Evolutionary conservation across 2,797 vertebrate species (phyloP), one percentile per base, ranked within the genome.

Genomic region (Coendou prehensilis): DNA sequence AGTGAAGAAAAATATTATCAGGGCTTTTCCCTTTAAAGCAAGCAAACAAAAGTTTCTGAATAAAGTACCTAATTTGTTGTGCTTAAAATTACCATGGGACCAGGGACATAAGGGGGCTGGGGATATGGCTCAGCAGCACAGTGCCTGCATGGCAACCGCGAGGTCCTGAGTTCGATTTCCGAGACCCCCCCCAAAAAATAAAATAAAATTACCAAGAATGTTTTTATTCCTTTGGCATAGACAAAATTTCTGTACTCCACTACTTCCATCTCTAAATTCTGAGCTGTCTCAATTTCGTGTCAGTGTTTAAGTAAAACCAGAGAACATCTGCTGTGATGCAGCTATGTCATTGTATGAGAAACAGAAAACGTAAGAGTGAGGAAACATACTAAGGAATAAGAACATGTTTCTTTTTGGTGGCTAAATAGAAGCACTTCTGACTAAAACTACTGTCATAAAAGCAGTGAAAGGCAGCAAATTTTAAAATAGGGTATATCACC

Each of bases 261-360:
- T 98, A 97, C 98, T 98, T 98, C 98, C 95, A 93, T 96, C 94
- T 98, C 95, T 98, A 83, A 98, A 98, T 97, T 98, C 93, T 98
- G 97, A 98, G 90, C 97, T 98, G 92, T 98, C 95, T 98, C 91
- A 97, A 75, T 98, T 98, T 97, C 98, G 96, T 97, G 98, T 98
- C 97, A 98, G 98, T 97, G 97, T 98, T 69, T 37, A 71, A 71
- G n/a, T 71, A 37, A 97, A 97, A 97, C 98, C 96, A 97, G 97
- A 97, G 98, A 91, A 89, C 30, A 52, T 98, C 95, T 67, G 86
- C 92, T 96, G 59, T 94, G 95, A 96, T 95, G 97, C 91, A 54
- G 80, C 73, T 91, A 67, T 93, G 95, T 92, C 93, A 94, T 94
- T 28, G 76, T 97, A 73, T 89, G 93, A 97, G 96, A 97, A 98